Evolutionary conservation across 2,113 vertebrate genomes (phyloP), one percentile per base, ranked within the genome.

Genomic region (Meriones unguiculatus): DNA sequence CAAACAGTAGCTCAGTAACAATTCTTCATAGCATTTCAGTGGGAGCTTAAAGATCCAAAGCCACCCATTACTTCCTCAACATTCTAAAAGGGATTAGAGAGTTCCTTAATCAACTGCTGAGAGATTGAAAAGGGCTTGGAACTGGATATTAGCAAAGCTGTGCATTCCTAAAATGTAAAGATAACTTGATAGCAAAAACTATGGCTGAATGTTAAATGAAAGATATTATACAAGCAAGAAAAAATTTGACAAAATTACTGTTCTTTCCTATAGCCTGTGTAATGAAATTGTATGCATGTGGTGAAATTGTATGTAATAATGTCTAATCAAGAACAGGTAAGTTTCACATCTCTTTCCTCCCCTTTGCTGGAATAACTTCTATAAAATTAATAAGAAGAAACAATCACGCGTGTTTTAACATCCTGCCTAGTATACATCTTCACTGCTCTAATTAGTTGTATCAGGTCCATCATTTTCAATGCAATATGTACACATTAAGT

Each of bases 41-140:
- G 62, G 87, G 97, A 98, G 96, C 91, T 96, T 98, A 97, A 98
- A 97, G 95, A 97, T 81, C 95, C 95, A 98, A 98, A 98, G 93
- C 95, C 77, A 98, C 54, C 97, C 95, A 98, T 98, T 98, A 97
- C 95, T 94, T 98, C 97, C 96, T 97, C 93, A 93, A 93, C 97
- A 97, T 69, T 94, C 95, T 97, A 93, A 85, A 97, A 97, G 0
- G 0, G 94, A 98, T 98, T 98, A 98, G 94, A 98, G 62, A 90
- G 95, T 98, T 98, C 98, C 97, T 98, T 98, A 98, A 98, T 97
- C 97, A 98, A 98, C 91, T 97, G 94, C 88, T 98, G 97, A 98
- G 96, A 95, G 91, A 96, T 76, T 96, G 93, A 97, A 97, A 96
- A 95, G 65, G 65, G 84, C 77, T 91, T 88, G 97, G 97, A 97